Evolutionary conservation across 2,888 invertebrate genomes (phyloP).

Genomic region (Dione juno): DNA sequence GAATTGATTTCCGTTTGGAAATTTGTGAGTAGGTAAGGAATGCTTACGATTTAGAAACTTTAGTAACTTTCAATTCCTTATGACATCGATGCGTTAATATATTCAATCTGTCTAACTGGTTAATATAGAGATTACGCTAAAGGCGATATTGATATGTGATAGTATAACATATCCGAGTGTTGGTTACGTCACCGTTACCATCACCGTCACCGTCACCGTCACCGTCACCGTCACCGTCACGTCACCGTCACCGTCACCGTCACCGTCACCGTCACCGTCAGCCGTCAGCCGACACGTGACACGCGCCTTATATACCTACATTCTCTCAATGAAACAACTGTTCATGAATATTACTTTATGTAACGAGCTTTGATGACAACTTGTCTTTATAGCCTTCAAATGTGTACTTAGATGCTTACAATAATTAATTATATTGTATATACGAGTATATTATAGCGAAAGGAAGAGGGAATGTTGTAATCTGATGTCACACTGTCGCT

Average conservation of each 20-base stretch:
- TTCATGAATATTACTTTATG: background rate
- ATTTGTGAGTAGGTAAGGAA: background rate
- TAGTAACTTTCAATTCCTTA: background rate
- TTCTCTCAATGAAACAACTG: background rate
- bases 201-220: background rate
- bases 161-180: background rate
- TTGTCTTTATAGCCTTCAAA: background rate
- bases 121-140: background rate
- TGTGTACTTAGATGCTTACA: too few species aligned
- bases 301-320: background rate
- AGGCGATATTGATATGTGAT: background rate
- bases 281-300: background rate
- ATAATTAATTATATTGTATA: too few species aligned
- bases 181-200: background rate
- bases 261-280: background rate
- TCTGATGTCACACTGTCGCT: background rate
- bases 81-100: background rate
- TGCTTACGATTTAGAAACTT: background rate
- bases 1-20: background rate
- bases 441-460: too few species aligned
- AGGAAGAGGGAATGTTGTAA: background rate
- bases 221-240: background rate
- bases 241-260: background rate
- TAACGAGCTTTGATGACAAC: background rate
- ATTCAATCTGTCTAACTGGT: background rate